Percentiles rank a stretch among this genome's conserved stretches.
Conservation (phyloP, 2,113 vertebrate species). For the Eptatretus burgeri region DNA sequence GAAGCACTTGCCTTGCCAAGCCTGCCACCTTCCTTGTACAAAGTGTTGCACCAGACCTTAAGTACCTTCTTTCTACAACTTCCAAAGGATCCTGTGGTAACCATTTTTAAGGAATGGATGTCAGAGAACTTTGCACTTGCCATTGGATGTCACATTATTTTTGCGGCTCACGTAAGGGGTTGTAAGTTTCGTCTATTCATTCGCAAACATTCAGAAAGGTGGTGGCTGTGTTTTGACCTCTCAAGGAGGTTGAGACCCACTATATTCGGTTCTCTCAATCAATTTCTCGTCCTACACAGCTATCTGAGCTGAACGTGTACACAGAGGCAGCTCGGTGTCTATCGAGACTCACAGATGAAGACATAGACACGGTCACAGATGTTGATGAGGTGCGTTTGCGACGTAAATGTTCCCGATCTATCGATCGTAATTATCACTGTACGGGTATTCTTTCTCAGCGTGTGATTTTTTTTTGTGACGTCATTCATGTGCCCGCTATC, state of each 20-base stretch:
- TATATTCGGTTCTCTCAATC: too few relatives aligned
- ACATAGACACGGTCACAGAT: conserved; percentile 24
- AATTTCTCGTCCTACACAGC: conserved; percentile 16
- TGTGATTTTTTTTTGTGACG: neutral
- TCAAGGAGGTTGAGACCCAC: neutral
- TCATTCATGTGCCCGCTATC: neutral
- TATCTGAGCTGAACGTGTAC: conserved; percentile 30
- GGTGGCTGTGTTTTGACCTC: neutral
- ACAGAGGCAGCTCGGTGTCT: conserved; percentile 34
- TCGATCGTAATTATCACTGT: neutral
- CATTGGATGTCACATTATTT: neutral
- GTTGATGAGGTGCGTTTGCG: conserved; percentile 31
- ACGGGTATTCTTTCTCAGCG: neutral
- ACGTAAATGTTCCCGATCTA: neutral
- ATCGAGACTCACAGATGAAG: conserved; percentile 44
- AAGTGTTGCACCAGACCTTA: conserved; percentile 24
- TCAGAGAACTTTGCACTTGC: neutral
- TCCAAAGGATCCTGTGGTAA: conserved; percentile 41
- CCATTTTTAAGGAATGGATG: neutral
- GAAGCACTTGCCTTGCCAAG: conserved; percentile 48
- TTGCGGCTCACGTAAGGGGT: neutral
- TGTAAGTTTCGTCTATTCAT: neutral
- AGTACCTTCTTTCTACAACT: conserved; percentile 43
- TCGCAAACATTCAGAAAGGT: neutral
- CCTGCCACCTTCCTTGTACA: conserved; percentile 39